These are phyloP conservation scores for Drosophila kikkawai DNA, from an alignment of 1,140 invertebrate genomes.

Conservation along the genomic window DNA sequence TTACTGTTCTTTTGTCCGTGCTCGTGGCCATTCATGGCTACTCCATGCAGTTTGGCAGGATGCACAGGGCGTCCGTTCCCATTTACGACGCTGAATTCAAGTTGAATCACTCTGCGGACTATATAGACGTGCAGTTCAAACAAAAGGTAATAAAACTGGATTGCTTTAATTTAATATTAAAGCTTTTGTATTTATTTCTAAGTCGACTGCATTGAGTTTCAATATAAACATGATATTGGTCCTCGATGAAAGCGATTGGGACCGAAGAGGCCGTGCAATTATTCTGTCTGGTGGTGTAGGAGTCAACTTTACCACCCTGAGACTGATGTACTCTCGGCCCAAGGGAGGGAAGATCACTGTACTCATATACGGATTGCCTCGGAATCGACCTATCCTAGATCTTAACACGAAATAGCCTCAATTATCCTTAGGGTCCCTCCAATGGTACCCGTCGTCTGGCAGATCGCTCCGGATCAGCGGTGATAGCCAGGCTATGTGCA, in stretches of 20 bases:
- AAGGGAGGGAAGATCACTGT: constrained; percentile 34
- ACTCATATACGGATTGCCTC: constrained; percentile 49
- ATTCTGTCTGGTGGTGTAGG: constrained; percentile 55
- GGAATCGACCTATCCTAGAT: constrained; percentile 1
- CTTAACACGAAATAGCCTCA: constrained; percentile 11
- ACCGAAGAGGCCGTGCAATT: constrained; percentile 2
- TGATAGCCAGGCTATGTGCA: constrained; percentile 90
- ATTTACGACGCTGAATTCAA: constrained; percentile 51
- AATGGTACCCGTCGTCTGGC: constrained; percentile 90
- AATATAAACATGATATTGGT: constrained; percentile 59
- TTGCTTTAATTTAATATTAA: background rate
- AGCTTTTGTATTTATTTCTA: constrained; percentile 2
- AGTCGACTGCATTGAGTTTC: constrained; percentile 26
- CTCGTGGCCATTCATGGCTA: constrained; percentile 6
- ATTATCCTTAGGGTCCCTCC: constrained; percentile 82
- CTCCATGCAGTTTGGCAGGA: constrained; percentile 53
- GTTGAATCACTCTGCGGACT: background rate
- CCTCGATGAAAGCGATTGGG: constrained; percentile 44
- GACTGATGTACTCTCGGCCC: constrained; percentile 2
- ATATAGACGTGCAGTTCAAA: constrained; percentile 27
- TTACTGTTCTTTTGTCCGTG: constrained; percentile 18
- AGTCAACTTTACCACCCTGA: constrained; percentile 51
- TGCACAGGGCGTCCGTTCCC: constrained; percentile 43
- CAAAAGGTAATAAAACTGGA: constrained; percentile 38
- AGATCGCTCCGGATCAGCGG: constrained; percentile 92